A percentile compares a stretch with the other conserved stretches of the same genome.
Evolutionary conservation across 1,140 invertebrate genomes (phyloP).

Genomic region (Drosophila neocordata): DNA sequence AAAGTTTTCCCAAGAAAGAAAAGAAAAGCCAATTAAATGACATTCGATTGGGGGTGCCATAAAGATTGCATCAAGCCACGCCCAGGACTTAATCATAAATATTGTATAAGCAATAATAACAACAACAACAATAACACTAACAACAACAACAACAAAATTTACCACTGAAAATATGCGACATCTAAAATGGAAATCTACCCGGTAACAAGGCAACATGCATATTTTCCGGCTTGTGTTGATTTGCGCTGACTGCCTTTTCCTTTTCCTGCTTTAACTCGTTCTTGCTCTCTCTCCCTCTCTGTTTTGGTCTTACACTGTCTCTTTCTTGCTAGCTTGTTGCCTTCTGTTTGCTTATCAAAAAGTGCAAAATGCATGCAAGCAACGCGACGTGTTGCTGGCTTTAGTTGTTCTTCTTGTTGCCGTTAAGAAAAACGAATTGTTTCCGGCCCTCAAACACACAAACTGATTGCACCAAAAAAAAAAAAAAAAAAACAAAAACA

Average conservation of each 20-base stretch:
- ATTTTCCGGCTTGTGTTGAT: constrained; percentile 73
- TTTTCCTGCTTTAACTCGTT: neutral
- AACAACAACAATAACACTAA: constrained; percentile 14
- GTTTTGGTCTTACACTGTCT: neutral
- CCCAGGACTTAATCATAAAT: constrained; percentile 62
- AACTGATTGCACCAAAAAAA: constrained; percentile 59
- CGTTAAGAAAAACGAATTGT: constrained; percentile 73
- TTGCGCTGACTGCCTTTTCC: constrained; percentile 46
- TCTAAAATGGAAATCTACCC: constrained; percentile 76
- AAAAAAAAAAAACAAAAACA: constrained; percentile 38
- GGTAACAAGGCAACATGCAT: constrained; percentile 72
- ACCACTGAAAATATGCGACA: constrained; percentile 28
- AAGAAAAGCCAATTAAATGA: constrained; percentile 66
- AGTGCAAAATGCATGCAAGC: constrained; percentile 32
- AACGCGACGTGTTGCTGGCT: constrained; percentile 59
- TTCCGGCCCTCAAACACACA: constrained; percentile 72
- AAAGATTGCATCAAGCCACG: constrained; percentile 46
- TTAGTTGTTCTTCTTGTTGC: constrained; percentile 13
- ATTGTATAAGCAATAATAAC: constrained; percentile 29
- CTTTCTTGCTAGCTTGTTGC: neutral
- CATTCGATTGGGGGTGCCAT: constrained; percentile 58
- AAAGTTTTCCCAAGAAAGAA: constrained; percentile 42
- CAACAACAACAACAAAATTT: constrained; percentile 21
- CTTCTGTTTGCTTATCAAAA: constrained; percentile 27
- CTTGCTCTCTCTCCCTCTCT: neutral